Base-by-base conservation (phyloP, 2,797 vertebrate species). In the Oreochromis mossambicus region DNA sequence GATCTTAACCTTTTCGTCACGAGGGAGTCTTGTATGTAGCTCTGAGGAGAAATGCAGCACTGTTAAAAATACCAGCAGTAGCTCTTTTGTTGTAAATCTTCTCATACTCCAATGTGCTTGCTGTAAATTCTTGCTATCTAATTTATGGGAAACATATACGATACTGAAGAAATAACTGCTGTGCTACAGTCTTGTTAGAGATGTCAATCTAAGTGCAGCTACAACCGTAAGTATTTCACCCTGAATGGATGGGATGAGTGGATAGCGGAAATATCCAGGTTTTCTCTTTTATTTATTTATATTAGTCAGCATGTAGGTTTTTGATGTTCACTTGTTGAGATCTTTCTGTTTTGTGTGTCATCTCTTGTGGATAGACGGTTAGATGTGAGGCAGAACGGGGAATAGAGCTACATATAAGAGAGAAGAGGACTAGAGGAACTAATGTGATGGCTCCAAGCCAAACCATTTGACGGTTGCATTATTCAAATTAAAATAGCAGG, bases 401-500 rank as follows among this genome's bases (percentile, higher is more conserved):
- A 82, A 55, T 43, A 76, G 68, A 56, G 54, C 24, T 70, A 50
- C 29, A 52, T 77, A 55, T 56, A 79, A 77, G 41, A n/a, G 52
- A 68, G 41, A 83, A 83, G 68, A 75, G 75, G 66, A 87, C 41
- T 68, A 56, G 68, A 79, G 12, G 38, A 70, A 76, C 58, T 54
- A 78, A 84, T 77, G 80, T 34, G 50, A 81, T 73, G 78, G 79
- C 86, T 86, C 38, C 1, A 32, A 84, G 86, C 77, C 86, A 85
- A 87, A 54, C 17, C 51, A 41, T 87, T 86, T 83, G 83, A 86
- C 55, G 61, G 86, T 38, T 89, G 51, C 78, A 89, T 88, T 91
- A 93, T 94, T 92, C 66, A 92, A 87, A 88, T 87, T 32, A 56
- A 58, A 91, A 70, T 55, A 78, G 80, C 82, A 80, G 77, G 58